Percentiles rank a stretch among this genome's conserved stretches.
These are phyloP conservation scores for Lumbricus terrestris DNA, from an alignment of 2,888 invertebrate species.

Conservation along the genomic window DNA sequence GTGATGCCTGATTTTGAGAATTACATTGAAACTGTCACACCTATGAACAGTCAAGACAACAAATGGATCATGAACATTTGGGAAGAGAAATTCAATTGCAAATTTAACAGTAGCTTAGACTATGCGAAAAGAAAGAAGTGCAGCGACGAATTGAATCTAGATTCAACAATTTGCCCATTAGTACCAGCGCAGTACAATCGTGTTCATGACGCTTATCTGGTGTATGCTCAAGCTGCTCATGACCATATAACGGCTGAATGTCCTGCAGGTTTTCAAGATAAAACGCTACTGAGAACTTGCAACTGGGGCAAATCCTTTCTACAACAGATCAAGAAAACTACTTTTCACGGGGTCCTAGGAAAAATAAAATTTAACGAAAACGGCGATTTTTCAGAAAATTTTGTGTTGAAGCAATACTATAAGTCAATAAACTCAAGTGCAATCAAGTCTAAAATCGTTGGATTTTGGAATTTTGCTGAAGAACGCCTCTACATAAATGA, in stretches of 20 bases:
- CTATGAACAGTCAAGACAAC: not conserved
- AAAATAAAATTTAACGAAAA: conserved; percentile 44
- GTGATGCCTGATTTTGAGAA: conserved; percentile 5
- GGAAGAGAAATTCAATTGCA: conserved; percentile 20
- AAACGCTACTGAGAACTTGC: conserved; percentile 33
- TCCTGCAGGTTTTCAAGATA: conserved; percentile 34
- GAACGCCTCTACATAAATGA: not conserved
- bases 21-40: not conserved
- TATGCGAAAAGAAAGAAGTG: not conserved
- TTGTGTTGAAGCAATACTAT: conserved; percentile 43
- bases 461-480: conserved; percentile 12
- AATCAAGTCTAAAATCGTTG: not conserved
- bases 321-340: conserved; percentile 40
- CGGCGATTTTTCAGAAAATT: conserved; percentile 44
- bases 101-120: not conserved
- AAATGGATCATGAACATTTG: conserved; percentile 19
- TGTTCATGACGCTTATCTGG: conserved; percentile 45
- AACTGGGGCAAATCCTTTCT: conserved; percentile 40
- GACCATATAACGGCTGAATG: conserved; percentile 42
- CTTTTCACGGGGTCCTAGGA: conserved; percentile 43
- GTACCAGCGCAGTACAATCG: conserved; percentile 7
- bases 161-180: not conserved
- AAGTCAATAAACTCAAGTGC: not conserved
- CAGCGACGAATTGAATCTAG: not conserved
- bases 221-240: conserved; percentile 43